A percentile compares a stretch with the other conserved stretches of the same genome.
Evolutionary conservation across 2,888 invertebrate genomes (phyloP).

Genomic region (Sisyra nigra): DNA sequence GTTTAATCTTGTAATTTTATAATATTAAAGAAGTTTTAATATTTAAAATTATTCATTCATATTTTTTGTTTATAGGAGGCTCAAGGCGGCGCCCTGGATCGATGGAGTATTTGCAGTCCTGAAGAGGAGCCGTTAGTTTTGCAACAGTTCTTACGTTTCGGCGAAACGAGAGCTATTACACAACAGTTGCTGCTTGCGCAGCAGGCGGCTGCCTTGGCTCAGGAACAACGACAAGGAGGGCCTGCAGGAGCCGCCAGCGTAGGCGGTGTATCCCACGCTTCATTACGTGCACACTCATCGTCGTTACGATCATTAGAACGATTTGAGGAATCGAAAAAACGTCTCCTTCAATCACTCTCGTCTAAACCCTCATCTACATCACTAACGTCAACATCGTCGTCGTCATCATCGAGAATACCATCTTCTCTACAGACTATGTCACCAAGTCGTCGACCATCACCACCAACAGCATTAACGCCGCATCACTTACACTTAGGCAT

Average conservation of each 20-base stretch:
- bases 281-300: slow-evolving; percentile 8
- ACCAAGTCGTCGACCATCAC: slow-evolving; percentile 49
- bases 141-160: slow-evolving; percentile 81
- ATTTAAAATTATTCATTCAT: background rate
- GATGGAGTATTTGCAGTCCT: slow-evolving; percentile 75
- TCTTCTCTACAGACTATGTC: slow-evolving; percentile 39
- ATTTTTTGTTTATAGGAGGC: slow-evolving; percentile 54
- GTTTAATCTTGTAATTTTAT: no score
- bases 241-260: slow-evolving; percentile 29
- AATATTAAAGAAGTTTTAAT: background rate
- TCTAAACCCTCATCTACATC: slow-evolving; percentile 22
- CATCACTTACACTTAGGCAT: slow-evolving; percentile 27
- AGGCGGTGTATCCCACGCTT: slow-evolving; percentile 18
- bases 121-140: slow-evolving; percentile 85
- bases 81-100: slow-evolving; percentile 66
- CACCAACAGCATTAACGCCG: slow-evolving; percentile 32
- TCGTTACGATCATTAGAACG: slow-evolving; percentile 24
- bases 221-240: slow-evolving; percentile 28
- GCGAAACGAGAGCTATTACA: slow-evolving; percentile 73
- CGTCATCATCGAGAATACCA: slow-evolving; percentile 42
- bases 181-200: slow-evolving; percentile 46
- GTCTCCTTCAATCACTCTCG: slow-evolving; percentile 5
- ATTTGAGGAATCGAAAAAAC: slow-evolving; percentile 24
- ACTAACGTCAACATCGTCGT: slow-evolving; percentile 22
- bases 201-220: slow-evolving; percentile 37